A percentile compares a stretch with the other conserved stretches of the same genome.
Evolutionary conservation across 2,113 vertebrate species (phyloP).

Genomic region (Salvelinus sp.): DNA sequence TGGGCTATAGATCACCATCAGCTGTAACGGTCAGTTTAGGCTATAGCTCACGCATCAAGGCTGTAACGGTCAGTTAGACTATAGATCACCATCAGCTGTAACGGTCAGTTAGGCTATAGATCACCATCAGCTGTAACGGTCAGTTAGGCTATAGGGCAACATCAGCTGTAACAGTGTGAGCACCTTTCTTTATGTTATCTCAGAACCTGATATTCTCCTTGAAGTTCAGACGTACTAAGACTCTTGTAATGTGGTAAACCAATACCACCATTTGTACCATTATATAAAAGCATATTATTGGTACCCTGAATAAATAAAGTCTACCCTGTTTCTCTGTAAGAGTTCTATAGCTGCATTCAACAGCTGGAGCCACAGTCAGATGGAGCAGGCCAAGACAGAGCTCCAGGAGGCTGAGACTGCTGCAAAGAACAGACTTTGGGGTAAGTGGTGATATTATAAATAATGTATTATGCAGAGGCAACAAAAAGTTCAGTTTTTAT

Average conservation of each 20-base stretch:
- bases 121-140: not conserved
- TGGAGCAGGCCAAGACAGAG: constrained; percentile 29
- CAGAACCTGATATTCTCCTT: too few species aligned
- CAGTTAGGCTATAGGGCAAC: too few species aligned
- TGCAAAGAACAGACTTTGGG: constrained; percentile 10
- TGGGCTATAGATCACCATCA: not conserved
- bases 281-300: not conserved
- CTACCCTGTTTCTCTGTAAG: constrained; percentile 19
- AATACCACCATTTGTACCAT: not conserved
- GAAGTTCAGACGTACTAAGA: too few species aligned
- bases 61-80: too few species aligned
- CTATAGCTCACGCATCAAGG: too few species aligned
- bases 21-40: not conserved
- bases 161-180: too few species aligned
- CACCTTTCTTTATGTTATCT: too few species aligned
- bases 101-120: not conserved
- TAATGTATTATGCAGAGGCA: too few species aligned
- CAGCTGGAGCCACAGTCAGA: constrained; percentile 34
- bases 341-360: constrained; percentile 26
- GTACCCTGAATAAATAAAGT: not conserved
- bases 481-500: too few species aligned
- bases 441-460: not conserved
- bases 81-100: not conserved
- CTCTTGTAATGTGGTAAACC: too few species aligned
- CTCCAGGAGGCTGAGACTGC: constrained; percentile 19